phyloP scores from a whole-genome alignment of 2,113 vertebrate species.

The Sinocyclocheilus anophthalmus region DNA sequence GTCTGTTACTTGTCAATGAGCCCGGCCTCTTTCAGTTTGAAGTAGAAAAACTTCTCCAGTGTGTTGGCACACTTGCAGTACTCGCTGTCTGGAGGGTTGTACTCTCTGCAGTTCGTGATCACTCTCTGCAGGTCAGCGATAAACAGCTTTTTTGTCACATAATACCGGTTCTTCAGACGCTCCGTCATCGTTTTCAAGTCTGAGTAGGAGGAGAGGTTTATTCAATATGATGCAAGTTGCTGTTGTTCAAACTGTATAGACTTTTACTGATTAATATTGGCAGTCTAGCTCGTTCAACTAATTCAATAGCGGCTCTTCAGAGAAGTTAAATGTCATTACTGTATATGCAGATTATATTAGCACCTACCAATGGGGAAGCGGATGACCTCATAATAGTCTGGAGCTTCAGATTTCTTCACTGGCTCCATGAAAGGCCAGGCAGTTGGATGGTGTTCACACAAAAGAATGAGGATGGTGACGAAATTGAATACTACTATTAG shows the following conservation, averaged over 20 bases:
- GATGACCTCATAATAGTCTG: conserved; percentile 97
- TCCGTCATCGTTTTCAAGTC: conserved; percentile 99
- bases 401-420: conserved; percentile 96
- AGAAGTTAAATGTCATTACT: not conserved
- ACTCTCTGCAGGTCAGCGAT: conserved; percentile 97
- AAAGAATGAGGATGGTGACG: not conserved
- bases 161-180: conserved; percentile 94
- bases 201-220: conserved; percentile 56
- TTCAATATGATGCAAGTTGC: not conserved
- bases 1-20: conserved; percentile 89
- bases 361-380: conserved; percentile 93
- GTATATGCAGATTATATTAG: not conserved
- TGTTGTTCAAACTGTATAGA: not conserved
- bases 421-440: conserved; percentile 99
- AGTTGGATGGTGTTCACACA: conserved; percentile 82
- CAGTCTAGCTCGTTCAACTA: not conserved
- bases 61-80: conserved; percentile 99
- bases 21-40: conserved; percentile 97
- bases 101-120: conserved; percentile 98
- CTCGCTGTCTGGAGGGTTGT: conserved; percentile 97
- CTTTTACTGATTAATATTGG: not conserved
- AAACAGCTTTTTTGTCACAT: conserved; percentile 98
- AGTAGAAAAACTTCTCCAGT: conserved; percentile 99
- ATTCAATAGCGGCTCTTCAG: not conserved
- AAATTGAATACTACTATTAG: too few species aligned